A percentile compares a stretch with the other conserved stretches of the same genome.
Conservation (phyloP, 1,140 invertebrate genomes). For the Ganaspis sp. region DNA sequence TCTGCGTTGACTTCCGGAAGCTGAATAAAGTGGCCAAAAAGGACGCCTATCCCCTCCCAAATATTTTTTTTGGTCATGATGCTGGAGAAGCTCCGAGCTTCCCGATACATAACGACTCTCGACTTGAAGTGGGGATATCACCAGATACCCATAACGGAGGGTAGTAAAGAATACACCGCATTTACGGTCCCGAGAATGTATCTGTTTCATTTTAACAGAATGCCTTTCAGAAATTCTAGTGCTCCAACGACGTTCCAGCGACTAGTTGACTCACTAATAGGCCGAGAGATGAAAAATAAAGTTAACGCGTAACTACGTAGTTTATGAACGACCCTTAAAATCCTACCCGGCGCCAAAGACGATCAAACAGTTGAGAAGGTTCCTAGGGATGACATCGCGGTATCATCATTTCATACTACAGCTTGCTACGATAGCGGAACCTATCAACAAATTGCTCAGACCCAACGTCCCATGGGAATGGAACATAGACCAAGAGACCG, state of each 20-base stretch:
- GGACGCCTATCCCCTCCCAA: conserved; percentile 56
- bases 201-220: conserved; percentile 67
- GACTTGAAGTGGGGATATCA: conserved; percentile 59
- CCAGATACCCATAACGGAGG: conserved; percentile 60
- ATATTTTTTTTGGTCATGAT: conserved; percentile 62
- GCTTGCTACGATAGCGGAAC: conserved; percentile 56
- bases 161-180: conserved; percentile 67
- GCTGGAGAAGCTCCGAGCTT: conserved; percentile 59
- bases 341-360: conserved; percentile 63
- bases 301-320: conserved; percentile 65
- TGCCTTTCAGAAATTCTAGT: conserved; percentile 73
- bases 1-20: conserved; percentile 73
- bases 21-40: conserved; percentile 70
- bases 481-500: neutral
- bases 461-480: neutral
- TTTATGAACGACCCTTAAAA: conserved; percentile 58
- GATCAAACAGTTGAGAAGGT: conserved; percentile 62
- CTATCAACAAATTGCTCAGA: conserved; percentile 59
- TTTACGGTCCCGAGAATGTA: conserved; percentile 70
- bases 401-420: conserved; percentile 66
- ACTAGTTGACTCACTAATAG: conserved; percentile 65
- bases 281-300: conserved; percentile 55
- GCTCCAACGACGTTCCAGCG: conserved; percentile 68
- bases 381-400: conserved; percentile 62
- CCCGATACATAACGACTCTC: conserved; percentile 51